Base-by-base conservation (phyloP, 2,888 invertebrate species). In the Bembecia ichneumoniformis region DNA sequence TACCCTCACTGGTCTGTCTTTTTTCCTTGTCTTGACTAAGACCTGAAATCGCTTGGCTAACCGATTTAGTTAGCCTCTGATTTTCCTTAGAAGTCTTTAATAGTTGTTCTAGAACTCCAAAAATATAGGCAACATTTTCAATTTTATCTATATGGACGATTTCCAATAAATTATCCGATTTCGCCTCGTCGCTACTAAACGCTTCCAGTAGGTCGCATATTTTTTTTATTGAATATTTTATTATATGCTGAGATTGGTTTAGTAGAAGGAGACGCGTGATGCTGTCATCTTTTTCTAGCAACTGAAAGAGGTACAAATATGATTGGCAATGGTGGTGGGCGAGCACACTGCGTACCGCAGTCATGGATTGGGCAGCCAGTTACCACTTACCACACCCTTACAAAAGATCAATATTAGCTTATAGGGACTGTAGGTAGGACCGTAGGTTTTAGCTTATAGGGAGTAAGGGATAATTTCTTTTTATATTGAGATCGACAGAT, bases 111-210 rank as follows among this genome's bases (percentile, higher is more conserved):
- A 87, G 14, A 40, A 78, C 48, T 36, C 81, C 70, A 13, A 84
- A 79, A 34, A 83, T 62, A 47, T 82, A 77, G 15, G 70, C 62
- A 0, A 69, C 0, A 20, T 84, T 84, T 55, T 86, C 84, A 0
- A 66, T 57, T 57, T 63, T 46, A 0, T 54, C 51, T 13, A 70
- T 68, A 35, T 74, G 64, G 15, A 56, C 49, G 0, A 77, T 52
- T 63, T 86, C 86, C 28, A 62, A 64, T 0, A 62, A 52, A 0
- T 63, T 43, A 1, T 71, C 64, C 10, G 58, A 51, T 0, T 53
- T 55, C 0, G 60, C 59, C 3, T 79, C 7, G 1, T 70, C 59
- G 2, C 54, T 14, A 3, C 68, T 57, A 1, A 72, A 54, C 0
- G 54, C 51, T 55, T 73, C 66, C 48, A 87, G 50, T 10, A 71